Evolutionary conservation across 1,140 invertebrate species (phyloP), one percentile per base, ranked within the genome.

Genomic region (Tetragonula clypearis): DNA sequence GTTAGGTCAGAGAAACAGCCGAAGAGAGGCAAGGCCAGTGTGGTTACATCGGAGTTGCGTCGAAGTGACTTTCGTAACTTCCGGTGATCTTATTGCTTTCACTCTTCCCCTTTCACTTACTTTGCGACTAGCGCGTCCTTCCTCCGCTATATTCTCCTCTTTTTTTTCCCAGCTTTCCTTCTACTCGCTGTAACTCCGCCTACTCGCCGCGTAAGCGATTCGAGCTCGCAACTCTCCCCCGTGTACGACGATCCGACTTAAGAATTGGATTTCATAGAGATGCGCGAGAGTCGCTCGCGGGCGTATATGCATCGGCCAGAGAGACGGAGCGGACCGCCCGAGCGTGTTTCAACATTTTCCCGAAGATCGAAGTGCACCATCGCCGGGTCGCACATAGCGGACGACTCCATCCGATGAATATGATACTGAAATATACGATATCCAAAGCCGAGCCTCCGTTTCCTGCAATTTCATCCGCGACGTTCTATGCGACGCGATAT

Each of bases 201-300:
- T 23, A 30, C 30, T 30, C 30, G 26, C 56, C 14, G 65, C 62
- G 58, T 49, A 49, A 79, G 26, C 73, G 77, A 79, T 79, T 68
- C 77, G 49, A 68, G 3, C 56, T 60, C 65, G 35, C 79, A 9
- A 73, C 62, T 75, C 78, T 73, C 58, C 23, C 26, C 49, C 56
- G 9, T 17, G 19, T 21, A 3, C 26, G 65, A 41, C 17, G 68
- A 15, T 85, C 86, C 79, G 87, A 79, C 85, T 86, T 49, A 80
- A 88, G 84, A 89, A 89, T 88, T 56, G 84, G 55, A 68, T 86
- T 85, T 88, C 85, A 88, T 79, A 74, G 87, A 88, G 80, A 88
- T 69, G 88, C 83, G 58, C 30, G 79, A 68, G 79, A 62, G 74
- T 73, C n/a, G 65, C 82, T 71, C 14, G 79, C n/a, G 78, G 53